Base-by-base conservation (phyloP, 1,140 invertebrate species). In the Thaumetopoea pityocampa region DNA sequence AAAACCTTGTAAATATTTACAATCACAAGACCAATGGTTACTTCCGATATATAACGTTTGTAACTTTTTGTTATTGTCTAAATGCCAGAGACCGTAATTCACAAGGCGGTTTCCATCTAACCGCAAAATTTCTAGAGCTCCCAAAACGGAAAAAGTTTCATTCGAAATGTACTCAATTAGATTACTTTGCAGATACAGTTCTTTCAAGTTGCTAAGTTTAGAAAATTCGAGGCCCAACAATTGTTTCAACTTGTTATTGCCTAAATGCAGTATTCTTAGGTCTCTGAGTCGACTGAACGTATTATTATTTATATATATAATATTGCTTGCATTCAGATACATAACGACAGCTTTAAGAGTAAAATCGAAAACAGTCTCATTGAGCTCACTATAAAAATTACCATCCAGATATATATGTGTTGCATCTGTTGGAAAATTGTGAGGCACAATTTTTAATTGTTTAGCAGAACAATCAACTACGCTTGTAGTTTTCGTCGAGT, bases 371-470 rank as follows among this genome's bases (percentile, higher is more conserved):
- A 93, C 90, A 64, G 94, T 91, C 65, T 92, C 92, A 53, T 94
- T 91, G 28, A 97, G 68, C 62, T 92, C 89, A 27, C 87, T 89
- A 48, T 96, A 90, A 49, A 67, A 62, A 66, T 94, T 89, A 22
- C 94, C 94, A 73, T 97, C 95, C 44, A 97, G 76, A 74, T 95
- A 96, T 6, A 97, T 88, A 71, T 96, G 93, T n/a, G 94, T 96
- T 0, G 93, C 93, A 69, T 95, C 94, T 89, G 94, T 93, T 1
- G 95, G 95, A 55, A 97, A 91, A 20, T 91, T 87, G 3, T 88
- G 80, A 0, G 95, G 95, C 28, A 96, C 89, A 26, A 88, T 85
- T 29, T 87, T 76, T 32, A 89, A 87, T 53, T 93, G 89, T 48
- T 91, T 89, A 84, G 55, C 91, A 87, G 85, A 82, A 65, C 93